A percentile compares a stretch with the other conserved stretches of the same genome.
These are phyloP conservation scores for Spatulosminthurus flaviceps DNA, from an alignment of 2,888 invertebrate species.

Conservation along the genomic window DNA sequence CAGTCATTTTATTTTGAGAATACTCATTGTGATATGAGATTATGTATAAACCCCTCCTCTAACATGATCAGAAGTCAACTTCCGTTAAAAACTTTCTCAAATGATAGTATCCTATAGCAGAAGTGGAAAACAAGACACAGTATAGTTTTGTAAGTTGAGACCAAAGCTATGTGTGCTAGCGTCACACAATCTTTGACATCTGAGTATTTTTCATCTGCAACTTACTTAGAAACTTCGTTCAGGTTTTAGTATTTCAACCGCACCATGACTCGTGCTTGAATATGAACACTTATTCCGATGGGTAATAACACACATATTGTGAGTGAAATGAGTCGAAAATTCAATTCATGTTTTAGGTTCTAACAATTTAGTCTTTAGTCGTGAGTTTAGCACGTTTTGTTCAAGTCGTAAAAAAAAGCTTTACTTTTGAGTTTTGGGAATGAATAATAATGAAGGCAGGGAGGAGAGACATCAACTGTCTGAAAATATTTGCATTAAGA, in stretches of 20 bases:
- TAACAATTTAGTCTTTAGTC: neutral
- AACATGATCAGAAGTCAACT: neutral
- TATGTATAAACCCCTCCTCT: neutral
- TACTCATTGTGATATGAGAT: too few relatives aligned
- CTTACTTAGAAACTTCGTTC: neutral
- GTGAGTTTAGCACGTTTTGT: neutral
- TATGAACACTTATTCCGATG: neutral
- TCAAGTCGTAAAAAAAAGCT: neutral
- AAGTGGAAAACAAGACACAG: too few relatives aligned
- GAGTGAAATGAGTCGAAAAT: neutral
- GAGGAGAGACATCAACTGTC: neutral
- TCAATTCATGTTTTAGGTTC: neutral
- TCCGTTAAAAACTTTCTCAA: conserved; percentile 4
- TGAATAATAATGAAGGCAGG: neutral
- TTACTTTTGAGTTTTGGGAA: neutral
- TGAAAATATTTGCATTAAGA: neutral
- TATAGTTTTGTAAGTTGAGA: too few relatives aligned
- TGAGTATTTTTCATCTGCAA: neutral
- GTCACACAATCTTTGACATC: neutral
- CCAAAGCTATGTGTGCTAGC: too few relatives aligned
- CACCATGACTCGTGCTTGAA: neutral
- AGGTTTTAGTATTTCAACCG: neutral
- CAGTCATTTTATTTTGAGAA: neutral
- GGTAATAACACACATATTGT: neutral
- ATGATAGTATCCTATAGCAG: neutral